Percentiles rank a stretch among this genome's conserved stretches.
Evolutionary conservation across 2,888 invertebrate genomes (phyloP).

Genomic region (Spodoptera exigua): DNA sequence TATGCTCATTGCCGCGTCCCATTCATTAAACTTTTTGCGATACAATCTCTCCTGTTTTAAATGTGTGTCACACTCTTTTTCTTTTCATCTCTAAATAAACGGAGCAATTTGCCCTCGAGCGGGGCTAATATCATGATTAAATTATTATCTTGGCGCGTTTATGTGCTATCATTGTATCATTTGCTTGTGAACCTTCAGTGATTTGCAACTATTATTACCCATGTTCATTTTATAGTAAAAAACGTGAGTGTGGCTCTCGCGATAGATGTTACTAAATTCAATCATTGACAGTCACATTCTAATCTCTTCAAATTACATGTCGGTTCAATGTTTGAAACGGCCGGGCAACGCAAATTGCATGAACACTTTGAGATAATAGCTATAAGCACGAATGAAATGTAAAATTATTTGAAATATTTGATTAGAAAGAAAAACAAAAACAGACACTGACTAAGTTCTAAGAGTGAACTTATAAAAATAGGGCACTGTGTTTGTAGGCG

Average conservation of each 20-base stretch:
- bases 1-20: slow-evolving; percentile 80
- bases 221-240: slow-evolving; percentile 49
- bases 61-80: slow-evolving; percentile 80
- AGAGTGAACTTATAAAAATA: slow-evolving; percentile 39
- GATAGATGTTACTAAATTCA: slow-evolving; percentile 23
- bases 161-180: slow-evolving; percentile 76
- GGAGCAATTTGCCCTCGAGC: slow-evolving; percentile 76
- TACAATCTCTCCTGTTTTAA: slow-evolving; percentile 77
- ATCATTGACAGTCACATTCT: slow-evolving; percentile 19
- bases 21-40: slow-evolving; percentile 83
- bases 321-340: slow-evolving; percentile 16
- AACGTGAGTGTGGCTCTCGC: slow-evolving; percentile 36
- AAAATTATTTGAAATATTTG: background rate
- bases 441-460: slow-evolving; percentile 15
- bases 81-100: slow-evolving; percentile 74
- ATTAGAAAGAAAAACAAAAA: slow-evolving; percentile 15
- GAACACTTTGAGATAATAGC: too few species aligned
- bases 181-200: slow-evolving; percentile 74
- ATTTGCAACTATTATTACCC: slow-evolving; percentile 70
- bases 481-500: slow-evolving; percentile 52
- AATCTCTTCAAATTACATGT: slow-evolving; percentile 13
- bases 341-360: background rate
- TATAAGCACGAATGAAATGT: too few species aligned
- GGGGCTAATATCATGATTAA: slow-evolving; percentile 79
- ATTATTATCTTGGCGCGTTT: slow-evolving; percentile 78